Base-by-base conservation (phyloP, 1,140 invertebrate genomes). In the Drosophila murphyi region DNA sequence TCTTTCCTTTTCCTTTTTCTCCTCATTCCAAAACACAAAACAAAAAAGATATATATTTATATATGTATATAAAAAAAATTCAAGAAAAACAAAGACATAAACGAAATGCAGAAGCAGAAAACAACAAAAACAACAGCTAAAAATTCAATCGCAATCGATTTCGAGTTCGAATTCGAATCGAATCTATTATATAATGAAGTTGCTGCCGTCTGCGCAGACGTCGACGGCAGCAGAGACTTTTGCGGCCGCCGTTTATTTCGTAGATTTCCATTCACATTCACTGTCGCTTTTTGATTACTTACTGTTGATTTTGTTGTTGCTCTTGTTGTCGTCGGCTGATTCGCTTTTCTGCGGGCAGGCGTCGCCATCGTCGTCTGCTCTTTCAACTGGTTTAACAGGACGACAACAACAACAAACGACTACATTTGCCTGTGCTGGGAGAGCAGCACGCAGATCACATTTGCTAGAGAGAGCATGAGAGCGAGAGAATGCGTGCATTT, bases 261-360 rank as follows among this genome's bases (percentile, higher is more conserved):
- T 87, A 87, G 83, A 87, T 87, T 87, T 87, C 83, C 83, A 87
- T 87, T 87, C 85, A 87, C 83, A 87, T 87, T 87, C 73, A 87
- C 83, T 87, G 83, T 87, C 83, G 83, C 83, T 87, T 87, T 86
- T 87, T 87, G 82, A 87, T 87, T 76, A 68, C 75, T 74, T 57
- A 4, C 28, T 76, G 67, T 12, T 60, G 39, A n/a, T 67, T 29
- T 63, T 59, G 41, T 65, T 56, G 34, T 55, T 72, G 45, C 45
- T 79, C 47, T 37, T 61, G 70, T 34, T 71, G 50, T 56, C 41
- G 47, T 45, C 51, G 41, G 57, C 51, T 65, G 57, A 52, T 72
- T 72, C 70, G 69, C 64, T 82, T 76, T 76, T 82, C 54, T 71
- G 50, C 76, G 64, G 76, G 80, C 78, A 68, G 41, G 41, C 41